Conservation (phyloP, 2,113 vertebrate species). For the Carlito syrichta region DNA sequence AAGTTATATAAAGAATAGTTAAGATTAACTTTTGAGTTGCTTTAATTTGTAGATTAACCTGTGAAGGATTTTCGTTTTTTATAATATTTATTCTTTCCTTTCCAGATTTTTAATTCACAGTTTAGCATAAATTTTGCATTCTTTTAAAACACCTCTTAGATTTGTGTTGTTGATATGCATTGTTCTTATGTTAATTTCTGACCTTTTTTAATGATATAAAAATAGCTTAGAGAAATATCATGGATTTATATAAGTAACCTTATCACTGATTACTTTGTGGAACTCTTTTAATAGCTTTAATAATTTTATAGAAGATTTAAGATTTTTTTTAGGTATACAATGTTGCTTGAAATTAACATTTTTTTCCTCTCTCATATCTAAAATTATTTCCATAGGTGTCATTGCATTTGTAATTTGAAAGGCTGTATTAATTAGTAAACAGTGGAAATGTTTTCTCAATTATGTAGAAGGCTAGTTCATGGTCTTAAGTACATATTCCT, state of each 20-base stretch:
- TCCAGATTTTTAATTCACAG: conserved; percentile 13
- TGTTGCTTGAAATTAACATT: conserved; percentile 11
- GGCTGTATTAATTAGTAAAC: not conserved
- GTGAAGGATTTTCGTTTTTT: not conserved
- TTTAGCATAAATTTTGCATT: conserved; percentile 25
- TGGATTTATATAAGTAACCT: not conserved
- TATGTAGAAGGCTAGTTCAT: not conserved
- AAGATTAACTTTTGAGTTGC: conserved; percentile 36
- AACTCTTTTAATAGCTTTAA: conserved; percentile 10
- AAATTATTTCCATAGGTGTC: not conserved
- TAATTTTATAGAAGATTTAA: not conserved
- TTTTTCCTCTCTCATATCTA: not conserved
- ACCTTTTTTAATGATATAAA: not conserved
- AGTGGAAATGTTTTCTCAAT: not conserved
- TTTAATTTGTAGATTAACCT: conserved; percentile 35
- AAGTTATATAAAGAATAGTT: conserved; percentile 53
- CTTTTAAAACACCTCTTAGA: not conserved
- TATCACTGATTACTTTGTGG: not conserved
- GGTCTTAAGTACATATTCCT: not conserved
- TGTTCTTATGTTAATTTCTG: conserved; percentile 32
- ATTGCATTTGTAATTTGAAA: not conserved
- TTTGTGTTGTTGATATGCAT: not conserved
- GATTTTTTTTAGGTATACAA: not conserved
- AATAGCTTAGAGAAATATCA: not conserved
- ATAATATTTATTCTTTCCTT: conserved; percentile 14